Evolutionary conservation across 2,888 invertebrate species (phyloP).

Genomic region (Rhamphomyia laevipes): DNA sequence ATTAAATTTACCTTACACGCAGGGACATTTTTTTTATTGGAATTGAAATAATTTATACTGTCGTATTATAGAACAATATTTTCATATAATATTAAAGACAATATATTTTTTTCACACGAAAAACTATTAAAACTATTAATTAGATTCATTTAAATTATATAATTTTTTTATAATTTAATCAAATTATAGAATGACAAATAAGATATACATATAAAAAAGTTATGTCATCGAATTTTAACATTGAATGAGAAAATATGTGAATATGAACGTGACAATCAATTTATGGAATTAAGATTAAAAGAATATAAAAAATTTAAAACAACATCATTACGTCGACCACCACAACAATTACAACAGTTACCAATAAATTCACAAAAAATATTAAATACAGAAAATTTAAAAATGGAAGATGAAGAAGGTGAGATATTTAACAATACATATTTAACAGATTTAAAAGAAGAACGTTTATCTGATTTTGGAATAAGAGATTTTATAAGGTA

Average conservation of each 20-base stretch:
- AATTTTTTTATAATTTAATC: too few relatives aligned
- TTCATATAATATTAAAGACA: too few relatives aligned
- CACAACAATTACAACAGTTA: not conserved
- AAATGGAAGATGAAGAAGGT: slow-evolving; percentile 77
- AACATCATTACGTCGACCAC: not conserved
- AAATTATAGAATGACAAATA: slow-evolving; percentile 27
- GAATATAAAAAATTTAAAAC: slow-evolving; percentile 20
- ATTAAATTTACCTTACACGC: too few relatives aligned
- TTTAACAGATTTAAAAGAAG: slow-evolving; percentile 52
- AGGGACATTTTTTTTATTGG: too few relatives aligned
- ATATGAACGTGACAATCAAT: slow-evolving; percentile 17
- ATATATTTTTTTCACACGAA: too few relatives aligned
- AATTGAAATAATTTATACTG: too few relatives aligned
- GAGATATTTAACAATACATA: slow-evolving; percentile 75
- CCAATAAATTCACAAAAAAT: not conserved
- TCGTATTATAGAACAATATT: too few relatives aligned
- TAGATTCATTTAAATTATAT: too few relatives aligned
- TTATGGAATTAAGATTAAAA: slow-evolving; percentile 29
- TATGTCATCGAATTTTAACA: slow-evolving; percentile 30
- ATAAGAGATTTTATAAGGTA: slow-evolving; percentile 24
- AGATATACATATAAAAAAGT: slow-evolving; percentile 29
- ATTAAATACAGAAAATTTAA: slow-evolving; percentile 35
- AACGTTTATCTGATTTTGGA: slow-evolving; percentile 36
- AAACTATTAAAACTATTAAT: too few relatives aligned
- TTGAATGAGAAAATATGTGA: slow-evolving; percentile 33